Evolutionary conservation across 2,797 vertebrate genomes (phyloP), one percentile per base, ranked within the genome.

Genomic region (Adelosebastes latens): DNA sequence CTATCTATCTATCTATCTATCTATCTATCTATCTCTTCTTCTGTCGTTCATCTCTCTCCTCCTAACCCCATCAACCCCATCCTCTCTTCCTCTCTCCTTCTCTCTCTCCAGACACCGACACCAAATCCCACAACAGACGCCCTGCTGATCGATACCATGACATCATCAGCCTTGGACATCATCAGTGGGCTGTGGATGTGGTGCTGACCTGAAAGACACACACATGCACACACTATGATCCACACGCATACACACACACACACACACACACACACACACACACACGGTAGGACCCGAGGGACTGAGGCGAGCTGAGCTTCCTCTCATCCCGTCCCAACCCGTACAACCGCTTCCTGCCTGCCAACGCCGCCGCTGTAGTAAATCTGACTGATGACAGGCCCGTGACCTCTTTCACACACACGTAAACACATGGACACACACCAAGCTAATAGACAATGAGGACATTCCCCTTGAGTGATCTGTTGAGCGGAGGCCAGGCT

Each of bases 111-210:
- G 88, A 87, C 86, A 79, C 89, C 86, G 92, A 93, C 92, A 94
- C 89, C 88, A 84, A 91, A 93, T 86, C 92, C 90, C 90, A 90
- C 89, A 89, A 81, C 91, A 92, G 88, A 91, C 92, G 84, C 91
- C 89, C 83, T 77, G 85, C 86, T 84, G 91, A 91, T 95, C 92
- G 69, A 94, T 93, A 90, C 72, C 88, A 89, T 94, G 94, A 93
- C 93, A 93, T 94, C 94, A 94, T 92, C 92, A 93, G 90, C 77
- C 83, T 8, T 88, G 86, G 87, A 89, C 89, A 89, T 92, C 83
- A 92, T 92, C 87, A 87, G 88, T 56, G 85, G 75, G 82, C 79
- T 87, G 90, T 89, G 87, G 88, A 81, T 31, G 85, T 90, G 86
- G 84, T 84, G 87, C 84, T 85, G 89, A 91, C 81, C 87, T 84